phyloP scores from a whole-genome alignment of 2,113 vertebrate species.

The Embiotoca jacksoni region DNA sequence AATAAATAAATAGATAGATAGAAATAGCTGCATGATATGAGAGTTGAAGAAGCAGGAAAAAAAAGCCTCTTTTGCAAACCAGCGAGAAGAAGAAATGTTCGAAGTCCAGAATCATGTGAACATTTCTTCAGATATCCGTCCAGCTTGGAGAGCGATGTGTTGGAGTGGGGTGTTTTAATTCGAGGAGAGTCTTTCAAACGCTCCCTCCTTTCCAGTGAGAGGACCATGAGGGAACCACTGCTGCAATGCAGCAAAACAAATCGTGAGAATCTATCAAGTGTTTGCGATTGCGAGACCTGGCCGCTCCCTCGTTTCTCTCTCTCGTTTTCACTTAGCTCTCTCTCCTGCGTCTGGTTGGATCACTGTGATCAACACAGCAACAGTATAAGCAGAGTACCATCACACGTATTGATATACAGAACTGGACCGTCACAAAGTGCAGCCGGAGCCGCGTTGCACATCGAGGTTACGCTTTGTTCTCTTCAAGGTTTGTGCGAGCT shows the following conservation, averaged over 20 bases:
- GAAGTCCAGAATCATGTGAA: neutral
- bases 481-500: conserved; percentile 22
- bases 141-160: neutral
- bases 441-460: neutral
- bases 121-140: conserved; percentile 29
- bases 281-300: conserved; percentile 50
- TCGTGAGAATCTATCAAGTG: conserved; percentile 68
- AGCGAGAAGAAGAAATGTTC: neutral
- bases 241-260: conserved; percentile 88
- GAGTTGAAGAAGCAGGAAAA: conserved; percentile 15
- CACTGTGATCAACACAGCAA: conserved; percentile 4
- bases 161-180: conserved; percentile 22
- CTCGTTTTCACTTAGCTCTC: conserved; percentile 19
- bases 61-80: neutral
- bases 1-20: neutral
- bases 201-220: conserved; percentile 59
- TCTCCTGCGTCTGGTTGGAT: neutral
- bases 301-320: conserved; percentile 20
- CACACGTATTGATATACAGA: neutral
- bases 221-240: conserved; percentile 62
- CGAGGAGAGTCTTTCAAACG: conserved; percentile 29
- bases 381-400: neutral
- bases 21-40: neutral
- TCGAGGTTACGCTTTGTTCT: conserved; percentile 19
- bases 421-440: neutral